Conservation (phyloP, 2,797 vertebrate species). For the Chelon auratus region DNA sequence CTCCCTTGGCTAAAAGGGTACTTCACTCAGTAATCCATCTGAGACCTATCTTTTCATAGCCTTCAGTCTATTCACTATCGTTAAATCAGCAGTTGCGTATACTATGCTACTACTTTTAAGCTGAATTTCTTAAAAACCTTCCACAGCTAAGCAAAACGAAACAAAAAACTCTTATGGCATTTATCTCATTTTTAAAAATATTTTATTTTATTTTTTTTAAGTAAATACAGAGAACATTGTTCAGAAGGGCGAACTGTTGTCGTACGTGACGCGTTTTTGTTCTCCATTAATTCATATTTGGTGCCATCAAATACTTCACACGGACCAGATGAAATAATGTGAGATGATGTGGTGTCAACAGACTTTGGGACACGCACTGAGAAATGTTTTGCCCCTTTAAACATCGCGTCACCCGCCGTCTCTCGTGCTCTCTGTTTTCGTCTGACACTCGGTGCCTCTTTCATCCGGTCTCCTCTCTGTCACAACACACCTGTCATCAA, state of each 20-base stretch:
- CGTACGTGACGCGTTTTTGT: constrained; percentile 18
- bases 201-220: constrained; percentile 21
- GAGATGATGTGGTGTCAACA: constrained; percentile 47
- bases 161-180: constrained; percentile 8
- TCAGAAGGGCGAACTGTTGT: constrained; percentile 17
- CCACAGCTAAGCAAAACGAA: constrained; percentile 4
- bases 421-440: constrained; percentile 52
- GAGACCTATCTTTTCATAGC: constrained; percentile 16
- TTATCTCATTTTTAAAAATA: constrained; percentile 3
- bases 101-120: neutral
- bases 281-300: constrained; percentile 15
- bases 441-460: constrained; percentile 42
- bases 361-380: constrained; percentile 31
- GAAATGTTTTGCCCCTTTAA: constrained; percentile 40
- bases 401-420: constrained; percentile 39
- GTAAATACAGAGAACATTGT: constrained; percentile 21
- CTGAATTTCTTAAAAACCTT: constrained; percentile 31
- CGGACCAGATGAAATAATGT: constrained; percentile 26
- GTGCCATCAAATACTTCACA: constrained; percentile 17
- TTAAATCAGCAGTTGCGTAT: constrained; percentile 16
- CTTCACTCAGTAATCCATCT: constrained; percentile 62
- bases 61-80: constrained; percentile 26
- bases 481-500: constrained; percentile 41
- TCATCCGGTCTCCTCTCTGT: constrained; percentile 47
- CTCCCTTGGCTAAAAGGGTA: constrained; percentile 52